Conservation (phyloP, 2,113 vertebrate genomes). For the Hemibagrus wyckioides region DNA sequence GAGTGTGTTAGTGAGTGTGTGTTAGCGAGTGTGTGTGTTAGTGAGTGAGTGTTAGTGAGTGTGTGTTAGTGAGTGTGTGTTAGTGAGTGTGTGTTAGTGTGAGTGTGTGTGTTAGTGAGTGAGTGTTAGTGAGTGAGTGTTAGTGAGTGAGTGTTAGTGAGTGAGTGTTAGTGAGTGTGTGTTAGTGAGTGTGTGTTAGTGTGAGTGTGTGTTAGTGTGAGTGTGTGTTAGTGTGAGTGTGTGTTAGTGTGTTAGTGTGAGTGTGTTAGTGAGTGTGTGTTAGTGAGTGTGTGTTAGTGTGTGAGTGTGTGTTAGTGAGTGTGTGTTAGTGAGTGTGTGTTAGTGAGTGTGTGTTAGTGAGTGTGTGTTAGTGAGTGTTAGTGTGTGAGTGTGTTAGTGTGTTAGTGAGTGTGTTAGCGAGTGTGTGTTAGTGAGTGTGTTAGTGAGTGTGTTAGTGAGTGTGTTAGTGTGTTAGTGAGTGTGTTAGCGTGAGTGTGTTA, state of each 20-base stretch:
- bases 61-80: background rate
- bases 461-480: conserved; percentile 11
- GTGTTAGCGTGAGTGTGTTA: background rate
- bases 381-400: conserved; percentile 16
- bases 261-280: conserved; percentile 2
- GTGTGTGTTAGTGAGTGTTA: background rate
- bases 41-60: too few species aligned
- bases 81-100: conserved; percentile 8
- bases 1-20: too few species aligned
- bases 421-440: conserved; percentile 16
- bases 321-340: background rate
- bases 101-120: conserved; percentile 7
- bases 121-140: too few species aligned
- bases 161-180: background rate
- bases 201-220: conserved; percentile 8
- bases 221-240: background rate
- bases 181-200: background rate
- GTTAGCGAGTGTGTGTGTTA: background rate
- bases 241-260: conserved; percentile 5
- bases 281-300: conserved; percentile 10
- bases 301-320: background rate
- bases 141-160: background rate
- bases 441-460: background rate
- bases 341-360: conserved; percentile 4
- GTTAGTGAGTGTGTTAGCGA: background rate